Conservation (phyloP, 1,140 invertebrate genomes). For the Achatina immaculata region DNA sequence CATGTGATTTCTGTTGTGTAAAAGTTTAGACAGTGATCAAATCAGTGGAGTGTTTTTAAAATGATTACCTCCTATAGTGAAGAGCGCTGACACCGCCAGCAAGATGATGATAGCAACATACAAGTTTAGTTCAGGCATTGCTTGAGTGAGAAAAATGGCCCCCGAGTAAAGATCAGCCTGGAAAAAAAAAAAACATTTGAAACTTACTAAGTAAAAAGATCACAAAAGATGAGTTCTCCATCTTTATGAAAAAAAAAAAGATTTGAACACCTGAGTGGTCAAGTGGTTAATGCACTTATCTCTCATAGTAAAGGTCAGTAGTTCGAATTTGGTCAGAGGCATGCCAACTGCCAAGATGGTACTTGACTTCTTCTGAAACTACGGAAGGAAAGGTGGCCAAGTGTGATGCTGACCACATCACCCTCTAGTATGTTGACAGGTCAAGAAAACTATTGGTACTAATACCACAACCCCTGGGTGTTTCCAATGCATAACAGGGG, state of each 20-base stretch:
- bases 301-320: too few relatives aligned
- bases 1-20: too few relatives aligned
- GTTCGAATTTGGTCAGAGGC: not conserved
- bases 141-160: conserved; percentile 74
- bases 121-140: conserved; percentile 71
- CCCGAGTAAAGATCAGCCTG: conserved; percentile 77
- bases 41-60: too few relatives aligned
- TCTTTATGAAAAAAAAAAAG: not conserved
- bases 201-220: not conserved
- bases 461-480: not conserved
- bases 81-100: conserved; percentile 66
- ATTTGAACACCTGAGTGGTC: not conserved
- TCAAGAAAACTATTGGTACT: too few relatives aligned
- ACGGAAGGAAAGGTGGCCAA: too few relatives aligned
- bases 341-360: not conserved
- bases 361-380: not conserved
- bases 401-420: too few relatives aligned
- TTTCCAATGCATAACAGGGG: not conserved
- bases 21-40: too few relatives aligned
- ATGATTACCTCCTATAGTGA: conserved; percentile 74
- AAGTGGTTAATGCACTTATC: too few relatives aligned
- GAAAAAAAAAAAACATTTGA: conserved; percentile 39
- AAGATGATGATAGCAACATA: conserved; percentile 70
- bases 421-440: too few relatives aligned
- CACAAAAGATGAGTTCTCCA: not conserved